A percentile compares a stretch with the other conserved stretches of the same genome.
These are phyloP conservation scores for Lasioglossum leucozonium DNA, from an alignment of 2,888 invertebrate genomes.

Conservation along the genomic window DNA sequence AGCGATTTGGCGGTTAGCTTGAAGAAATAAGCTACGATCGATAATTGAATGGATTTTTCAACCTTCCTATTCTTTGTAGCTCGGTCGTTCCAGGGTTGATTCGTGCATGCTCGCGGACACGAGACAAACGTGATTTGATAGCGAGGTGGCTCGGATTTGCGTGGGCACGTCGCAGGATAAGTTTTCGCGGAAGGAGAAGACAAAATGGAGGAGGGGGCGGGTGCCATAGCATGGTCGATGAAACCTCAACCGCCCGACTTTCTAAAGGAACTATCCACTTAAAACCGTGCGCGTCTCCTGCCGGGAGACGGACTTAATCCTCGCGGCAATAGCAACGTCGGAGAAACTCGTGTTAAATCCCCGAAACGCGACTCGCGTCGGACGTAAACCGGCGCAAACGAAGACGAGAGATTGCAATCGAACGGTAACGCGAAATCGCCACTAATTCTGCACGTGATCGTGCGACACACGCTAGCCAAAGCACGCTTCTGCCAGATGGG, in stretches of 20 bases:
- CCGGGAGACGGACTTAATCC: slow-evolving; percentile 35
- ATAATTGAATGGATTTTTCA: not conserved
- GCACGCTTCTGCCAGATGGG: not conserved
- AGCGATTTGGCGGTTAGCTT: not conserved
- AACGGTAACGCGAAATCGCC: not conserved
- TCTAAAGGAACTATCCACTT: slow-evolving; percentile 32
- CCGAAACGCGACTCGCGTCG: slow-evolving; percentile 14
- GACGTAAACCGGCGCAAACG: slow-evolving; percentile 16
- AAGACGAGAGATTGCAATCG: slow-evolving; percentile 5
- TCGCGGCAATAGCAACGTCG: slow-evolving; percentile 22
- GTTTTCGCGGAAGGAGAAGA: not conserved
- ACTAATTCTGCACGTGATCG: slow-evolving; percentile 17
- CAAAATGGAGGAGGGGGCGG: slow-evolving; percentile 75
- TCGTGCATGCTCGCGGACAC: not conserved
- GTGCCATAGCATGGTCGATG: slow-evolving; percentile 80
- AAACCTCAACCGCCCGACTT: slow-evolving; percentile 80
- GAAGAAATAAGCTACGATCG: not conserved
- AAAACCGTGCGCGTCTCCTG: slow-evolving; percentile 24
- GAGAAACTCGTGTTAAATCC: slow-evolving; percentile 20
- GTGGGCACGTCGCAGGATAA: not conserved
- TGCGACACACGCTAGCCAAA: slow-evolving; percentile 18
- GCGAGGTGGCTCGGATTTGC: slow-evolving; percentile 23
- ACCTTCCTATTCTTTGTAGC: not conserved
- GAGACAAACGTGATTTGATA: not conserved
- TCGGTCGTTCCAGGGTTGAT: not conserved